Evolutionary conservation across 2,888 invertebrate species (phyloP), one percentile per base, ranked within the genome.

Genomic region (Ophion obscuratus): DNA sequence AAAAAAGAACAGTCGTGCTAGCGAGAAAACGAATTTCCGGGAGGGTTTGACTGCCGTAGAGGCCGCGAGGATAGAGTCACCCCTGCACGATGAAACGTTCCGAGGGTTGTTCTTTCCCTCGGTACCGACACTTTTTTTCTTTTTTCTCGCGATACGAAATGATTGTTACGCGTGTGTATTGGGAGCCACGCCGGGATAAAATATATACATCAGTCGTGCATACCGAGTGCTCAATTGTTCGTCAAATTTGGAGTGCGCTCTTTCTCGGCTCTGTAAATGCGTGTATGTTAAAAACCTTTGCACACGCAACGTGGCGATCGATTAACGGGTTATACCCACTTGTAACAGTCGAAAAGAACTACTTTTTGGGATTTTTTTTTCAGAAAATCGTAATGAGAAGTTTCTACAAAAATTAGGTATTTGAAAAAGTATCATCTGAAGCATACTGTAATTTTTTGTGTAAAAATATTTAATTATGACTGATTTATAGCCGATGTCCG

Each of bases 171-270:
- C 79, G 78, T 62, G 81, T 71, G 84, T 87, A 82, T 68, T 53
- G 70, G 81, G 27, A 70, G 68, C 20, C 62, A 44, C 61, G 44
- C 75, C 64, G 76, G n/a, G 75, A 79, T 77, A 82, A 70, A 87
- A 82, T 31, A 82, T 81, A 78, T 74, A 70, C 66, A 47, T 67
- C 71, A 66, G 70, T 61, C 79, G 68, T 78, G 88, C 86, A 86
- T 87, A 88, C 84, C 80, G 81, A 84, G 82, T 79, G 87, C 62
- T 86, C 85, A 87, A 88, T 88, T 87, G 87, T 86, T 83, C 86
- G 87, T 87, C 84, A 87, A 88, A 88, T 84, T 87, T 71, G 80
- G 66, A 67, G 68, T 76, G 67, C 68, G 76, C 82, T 76, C 84
- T 68, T 40, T 27, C 14, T 66, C 59, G 53, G 5, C 73, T 27